Percentiles rank a stretch among this genome's conserved stretches.
Evolutionary conservation across 1,140 invertebrate species (phyloP).

Genomic region (Euura saliciscinereae): DNA sequence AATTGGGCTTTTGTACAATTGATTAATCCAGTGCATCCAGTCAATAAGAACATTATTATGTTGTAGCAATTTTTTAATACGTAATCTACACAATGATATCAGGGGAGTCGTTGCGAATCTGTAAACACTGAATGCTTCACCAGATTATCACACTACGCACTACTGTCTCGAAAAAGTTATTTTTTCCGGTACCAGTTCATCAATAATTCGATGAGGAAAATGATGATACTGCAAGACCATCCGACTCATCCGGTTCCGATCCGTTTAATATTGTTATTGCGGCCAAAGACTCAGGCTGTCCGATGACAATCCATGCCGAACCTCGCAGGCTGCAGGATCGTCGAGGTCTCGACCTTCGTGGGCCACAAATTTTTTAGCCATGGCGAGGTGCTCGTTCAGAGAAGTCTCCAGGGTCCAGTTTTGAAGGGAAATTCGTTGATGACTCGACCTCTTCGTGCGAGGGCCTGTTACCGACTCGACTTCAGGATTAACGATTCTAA

Average conservation of each 20-base stretch:
- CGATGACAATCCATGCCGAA: conserved; percentile 31
- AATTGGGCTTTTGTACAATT: no score
- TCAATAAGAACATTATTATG: no score
- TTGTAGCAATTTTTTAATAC: no score
- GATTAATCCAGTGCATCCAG: no score
- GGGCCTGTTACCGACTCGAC: conserved; percentile 16
- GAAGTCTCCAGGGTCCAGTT: conserved; percentile 43
- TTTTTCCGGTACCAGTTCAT: neutral
- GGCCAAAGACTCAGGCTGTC: conserved; percentile 36
- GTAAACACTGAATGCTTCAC: no score
- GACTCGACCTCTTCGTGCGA: conserved; percentile 22
- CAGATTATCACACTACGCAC: no score
- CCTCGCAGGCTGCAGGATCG: conserved; percentile 27
- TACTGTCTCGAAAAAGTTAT: neutral
- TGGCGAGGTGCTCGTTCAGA: conserved; percentile 29
- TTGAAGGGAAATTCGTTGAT: conserved; percentile 25
- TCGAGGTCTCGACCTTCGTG: neutral
- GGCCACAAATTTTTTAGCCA: conserved; percentile 26
- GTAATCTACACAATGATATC: no score
- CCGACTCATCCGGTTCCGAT: no score
- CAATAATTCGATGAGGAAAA: conserved; percentile 24
- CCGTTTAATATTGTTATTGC: conserved; percentile 45
- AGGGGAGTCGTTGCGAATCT: no score
- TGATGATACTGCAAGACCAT: conserved; percentile 25
- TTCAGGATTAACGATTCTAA: conserved; percentile 29